Conservation (phyloP, 1,140 invertebrate species). For the Diabrotica undecimpunctata region DNA sequence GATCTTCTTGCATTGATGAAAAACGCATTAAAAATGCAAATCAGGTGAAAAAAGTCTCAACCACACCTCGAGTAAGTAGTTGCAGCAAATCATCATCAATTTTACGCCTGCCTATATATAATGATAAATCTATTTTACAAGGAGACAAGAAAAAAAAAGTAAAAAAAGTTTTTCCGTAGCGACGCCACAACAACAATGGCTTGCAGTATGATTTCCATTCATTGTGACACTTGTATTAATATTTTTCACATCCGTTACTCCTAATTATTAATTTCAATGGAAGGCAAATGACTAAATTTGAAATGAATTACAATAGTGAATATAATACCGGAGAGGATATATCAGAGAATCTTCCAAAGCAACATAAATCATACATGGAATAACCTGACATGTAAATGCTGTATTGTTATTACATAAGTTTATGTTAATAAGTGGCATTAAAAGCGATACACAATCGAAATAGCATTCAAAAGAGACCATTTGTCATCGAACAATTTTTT, state of each 20-base stretch:
- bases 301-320: conserved; percentile 11
- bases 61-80: too few species aligned
- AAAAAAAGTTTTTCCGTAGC: neutral
- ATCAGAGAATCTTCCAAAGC: conserved; percentile 23
- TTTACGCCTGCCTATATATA: too few species aligned
- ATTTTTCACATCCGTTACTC: conserved; percentile 18
- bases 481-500: conserved; percentile 24
- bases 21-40: too few species aligned
- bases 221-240: conserved; percentile 8
- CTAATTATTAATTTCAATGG: conserved; percentile 20
- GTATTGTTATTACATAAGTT: conserved; percentile 34
- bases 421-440: conserved; percentile 31
- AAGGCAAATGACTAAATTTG: conserved; percentile 12
- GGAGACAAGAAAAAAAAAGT: neutral
- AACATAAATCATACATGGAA: conserved; percentile 30
- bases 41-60: too few species aligned
- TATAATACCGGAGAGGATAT: conserved; percentile 14
- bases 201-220: conserved; percentile 10
- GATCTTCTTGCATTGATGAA: too few species aligned
- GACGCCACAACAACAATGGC: conserved; percentile 6
- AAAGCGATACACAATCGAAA: conserved; percentile 30
- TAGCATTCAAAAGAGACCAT: conserved; percentile 28
- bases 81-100: too few species aligned
- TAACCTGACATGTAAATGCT: conserved; percentile 33
- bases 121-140: neutral